Base-by-base conservation (phyloP, 2,797 vertebrate genomes). In the Oreochromis mossambicus region DNA sequence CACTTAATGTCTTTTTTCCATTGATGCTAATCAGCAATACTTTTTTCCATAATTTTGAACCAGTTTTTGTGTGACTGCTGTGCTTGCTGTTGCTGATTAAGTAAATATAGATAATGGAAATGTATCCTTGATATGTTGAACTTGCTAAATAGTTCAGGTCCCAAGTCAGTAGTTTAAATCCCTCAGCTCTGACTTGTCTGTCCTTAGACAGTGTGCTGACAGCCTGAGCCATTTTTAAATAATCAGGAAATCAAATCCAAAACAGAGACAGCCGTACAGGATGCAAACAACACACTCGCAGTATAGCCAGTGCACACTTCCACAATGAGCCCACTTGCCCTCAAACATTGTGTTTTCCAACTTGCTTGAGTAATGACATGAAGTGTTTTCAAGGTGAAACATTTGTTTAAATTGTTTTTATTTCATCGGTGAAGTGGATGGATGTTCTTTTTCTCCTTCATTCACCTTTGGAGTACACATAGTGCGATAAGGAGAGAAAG, bases 361-460 rank as follows among this genome's bases (percentile, higher is more conserved):
- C 56, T 29, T 14, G 38, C 32, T 70, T 13, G 24, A n/a, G 48
- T 38, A 21, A 13, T 68, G 51, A 87, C 32, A 8, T 61, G 9
- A 68, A 54, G 73, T 19, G 9, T 50, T 85, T 80, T 89, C 36
- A 89, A 92, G 85, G 86, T 85, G 77, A 86, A 8, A 36, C 77
- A 36, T 85, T 89, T 80, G 85, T 84, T 52, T 75, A 54, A 54
- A 21, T 54, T 54, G 21, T 54, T 54, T 54, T 73, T 48, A 0
- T 73, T 48, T 73, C 0, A 19, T 73, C 43, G 19, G 26, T 75
- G 50, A 83, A 86, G 63, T 43, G 81, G 58, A 2, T 10, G 10
- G 78, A 63, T 86, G 68, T 80, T 84, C 29, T 36, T 34, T 73
- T 88, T 87, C 80, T 87, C 88, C 81, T 86, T 89, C 87, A 8